These are phyloP conservation scores for Willowsia nigromaculata DNA, from an alignment of 2,888 invertebrate species.

Conservation along the genomic window DNA sequence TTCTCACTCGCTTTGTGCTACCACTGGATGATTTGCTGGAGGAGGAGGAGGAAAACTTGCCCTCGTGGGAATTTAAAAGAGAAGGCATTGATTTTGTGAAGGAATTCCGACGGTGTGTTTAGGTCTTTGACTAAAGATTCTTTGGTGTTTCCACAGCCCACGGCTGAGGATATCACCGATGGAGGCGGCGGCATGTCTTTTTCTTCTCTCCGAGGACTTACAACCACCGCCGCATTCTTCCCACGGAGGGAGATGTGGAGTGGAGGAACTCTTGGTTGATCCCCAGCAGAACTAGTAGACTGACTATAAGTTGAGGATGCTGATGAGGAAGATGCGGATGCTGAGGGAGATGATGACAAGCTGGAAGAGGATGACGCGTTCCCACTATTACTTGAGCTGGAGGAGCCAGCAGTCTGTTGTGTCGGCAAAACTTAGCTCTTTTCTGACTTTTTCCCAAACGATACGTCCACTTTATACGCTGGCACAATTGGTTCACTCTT, in stretches of 20 bases:
- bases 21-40: slow-evolving; percentile 32
- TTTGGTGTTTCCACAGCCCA: slow-evolving; percentile 47
- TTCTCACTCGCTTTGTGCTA: slow-evolving; percentile 56
- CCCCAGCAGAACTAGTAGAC: slow-evolving; percentile 9
- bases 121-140: slow-evolving; percentile 49
- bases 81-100: slow-evolving; percentile 32
- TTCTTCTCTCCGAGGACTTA: slow-evolving; percentile 82
- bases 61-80: slow-evolving; percentile 52
- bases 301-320: neutral
- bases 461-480: slow-evolving; percentile 90
- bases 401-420: too few species aligned
- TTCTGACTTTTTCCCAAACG: slow-evolving; percentile 84
- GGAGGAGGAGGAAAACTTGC: neutral
- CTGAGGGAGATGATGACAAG: neutral
- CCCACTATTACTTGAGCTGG: too few species aligned
- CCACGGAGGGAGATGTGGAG: slow-evolving; percentile 92
- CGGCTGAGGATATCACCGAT: neutral
- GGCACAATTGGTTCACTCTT: slow-evolving; percentile 89
- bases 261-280: slow-evolving; percentile 88
- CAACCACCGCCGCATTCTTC: slow-evolving; percentile 90
- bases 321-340: neutral
- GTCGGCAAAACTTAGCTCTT: slow-evolving; percentile 73
- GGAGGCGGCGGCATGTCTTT: slow-evolving; percentile 57
- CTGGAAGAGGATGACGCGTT: neutral
- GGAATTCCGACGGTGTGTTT: neutral